phyloP scores from a whole-genome alignment of 2,888 invertebrate genomes.

The Palloptera scutellata region DNA sequence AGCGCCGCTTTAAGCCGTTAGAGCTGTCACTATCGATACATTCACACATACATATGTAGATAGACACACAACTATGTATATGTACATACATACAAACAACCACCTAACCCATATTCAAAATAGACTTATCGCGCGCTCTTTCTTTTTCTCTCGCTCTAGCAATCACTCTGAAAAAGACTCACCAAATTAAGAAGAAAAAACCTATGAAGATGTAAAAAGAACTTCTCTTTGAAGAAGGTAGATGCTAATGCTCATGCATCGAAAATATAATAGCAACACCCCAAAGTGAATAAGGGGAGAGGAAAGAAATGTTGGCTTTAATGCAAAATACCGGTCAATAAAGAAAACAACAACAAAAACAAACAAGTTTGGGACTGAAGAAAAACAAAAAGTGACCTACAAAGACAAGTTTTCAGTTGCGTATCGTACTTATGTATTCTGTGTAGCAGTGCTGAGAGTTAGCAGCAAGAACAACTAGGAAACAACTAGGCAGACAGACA shows the following conservation, averaged over 20 bases:
- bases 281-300: slow-evolving; percentile 28
- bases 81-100: slow-evolving; percentile 23
- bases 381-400: slow-evolving; percentile 57
- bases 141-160: too few species aligned
- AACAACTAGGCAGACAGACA: slow-evolving; percentile 33
- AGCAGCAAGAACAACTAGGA: slow-evolving; percentile 34
- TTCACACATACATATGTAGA: too few species aligned
- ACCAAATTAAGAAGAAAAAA: neutral
- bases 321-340: too few species aligned
- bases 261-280: slow-evolving; percentile 11
- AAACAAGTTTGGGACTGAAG: slow-evolving; percentile 39
- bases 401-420: slow-evolving; percentile 56
- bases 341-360: slow-evolving; percentile 33
- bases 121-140: slow-evolving; percentile 43
- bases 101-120: slow-evolving; percentile 58
- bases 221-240: too few species aligned
- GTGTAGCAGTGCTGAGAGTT: slow-evolving; percentile 8
- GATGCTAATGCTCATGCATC: too few species aligned
- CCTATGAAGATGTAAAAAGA: slow-evolving; percentile 37
- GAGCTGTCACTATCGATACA: slow-evolving; percentile 37
- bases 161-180: too few species aligned
- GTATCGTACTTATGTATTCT: slow-evolving; percentile 32
- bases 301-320: too few species aligned
- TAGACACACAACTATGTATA: too few species aligned
- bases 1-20: slow-evolving; percentile 43